Base-by-base conservation (phyloP, 1,140 invertebrate species). In the Drosophila sucinea region DNA sequence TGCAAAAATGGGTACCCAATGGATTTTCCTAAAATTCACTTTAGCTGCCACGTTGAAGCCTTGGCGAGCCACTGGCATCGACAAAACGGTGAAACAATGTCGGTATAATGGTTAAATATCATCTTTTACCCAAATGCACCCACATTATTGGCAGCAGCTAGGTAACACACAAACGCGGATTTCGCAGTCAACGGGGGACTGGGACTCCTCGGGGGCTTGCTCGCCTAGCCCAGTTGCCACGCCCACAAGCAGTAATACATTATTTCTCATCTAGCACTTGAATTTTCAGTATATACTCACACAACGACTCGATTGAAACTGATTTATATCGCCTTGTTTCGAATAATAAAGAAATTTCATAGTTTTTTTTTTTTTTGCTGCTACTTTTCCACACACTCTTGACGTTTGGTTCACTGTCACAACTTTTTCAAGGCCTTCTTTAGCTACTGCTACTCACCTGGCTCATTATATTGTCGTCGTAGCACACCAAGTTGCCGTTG, bases 1-100 rank as follows among this genome's bases (percentile, higher is more conserved):
- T 95, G 92, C 94, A 92, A 95, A 96, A 96, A 96, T 94, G 95
- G 95, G 95, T 95, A 94, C 93, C 92, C 79, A 86, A 91, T 73
- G 65, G 70, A 91, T 86, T 93, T 92, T 92, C 70, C 78, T 93
- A 95, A 93, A 93, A 92, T 83, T 73, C 76, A 80, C 60, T 68
- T 73, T 77, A 65, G 63, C 29, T 67, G 84, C 82, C 72, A 76
- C 73, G 71, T 79, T 40, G 72, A 40, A 73, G 69, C 62, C 41
- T 81, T 27, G 60, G 79, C 76, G 72, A 90, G 47, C 27, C 8
- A 27, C 66, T 57, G 29, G 33, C 29, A 72, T 41, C 23, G 55
- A 78, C 27, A 85, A 79, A 91, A 81, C 47, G 62, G 72, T 92
- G 91, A 90, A 92, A 92, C 91, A 92, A 72, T 38, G 33, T 65